These are phyloP conservation scores for Rhagoletis pomonella DNA, from an alignment of 1,140 invertebrate genomes.

Conservation along the genomic window DNA sequence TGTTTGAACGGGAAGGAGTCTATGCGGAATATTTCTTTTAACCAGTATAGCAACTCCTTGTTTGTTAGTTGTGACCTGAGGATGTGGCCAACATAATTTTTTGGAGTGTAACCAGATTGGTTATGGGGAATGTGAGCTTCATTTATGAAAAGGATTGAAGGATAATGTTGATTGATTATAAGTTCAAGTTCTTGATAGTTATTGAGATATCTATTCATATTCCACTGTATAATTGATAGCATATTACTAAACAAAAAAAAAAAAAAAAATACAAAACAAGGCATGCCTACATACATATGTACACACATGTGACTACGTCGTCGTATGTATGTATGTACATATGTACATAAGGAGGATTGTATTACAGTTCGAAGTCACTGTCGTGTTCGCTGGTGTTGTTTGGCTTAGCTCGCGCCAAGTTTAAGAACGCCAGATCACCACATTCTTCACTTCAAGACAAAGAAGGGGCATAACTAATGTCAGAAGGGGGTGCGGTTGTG, in stretches of 20 bases:
- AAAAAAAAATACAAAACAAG: too few species aligned
- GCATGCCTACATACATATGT: neutral
- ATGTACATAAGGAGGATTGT: too few species aligned
- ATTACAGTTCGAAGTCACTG: neutral
- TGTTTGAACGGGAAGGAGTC: neutral
- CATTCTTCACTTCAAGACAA: too few species aligned
- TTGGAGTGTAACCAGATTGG: neutral
- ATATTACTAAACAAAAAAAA: neutral
- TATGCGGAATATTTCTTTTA: neutral
- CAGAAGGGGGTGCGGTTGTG: too few species aligned
- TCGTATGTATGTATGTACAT: neutral
- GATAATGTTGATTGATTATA: neutral
- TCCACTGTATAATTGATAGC: neutral
- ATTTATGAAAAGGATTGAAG: neutral
- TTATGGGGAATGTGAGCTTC: neutral
- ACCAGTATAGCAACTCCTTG: neutral
- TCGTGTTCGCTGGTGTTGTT: neutral
- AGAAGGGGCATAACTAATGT: too few species aligned
- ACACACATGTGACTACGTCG: neutral
- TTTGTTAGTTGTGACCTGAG: neutral
- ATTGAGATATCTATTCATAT: slow-evolving; percentile 1
- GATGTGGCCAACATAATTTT: neutral
- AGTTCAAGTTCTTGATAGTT: neutral
- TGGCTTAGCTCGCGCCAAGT: neutral
- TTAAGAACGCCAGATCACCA: too few species aligned